phyloP scores from a whole-genome alignment of 92 coral and sea anemone species.

The Porites lobata region DNA sequence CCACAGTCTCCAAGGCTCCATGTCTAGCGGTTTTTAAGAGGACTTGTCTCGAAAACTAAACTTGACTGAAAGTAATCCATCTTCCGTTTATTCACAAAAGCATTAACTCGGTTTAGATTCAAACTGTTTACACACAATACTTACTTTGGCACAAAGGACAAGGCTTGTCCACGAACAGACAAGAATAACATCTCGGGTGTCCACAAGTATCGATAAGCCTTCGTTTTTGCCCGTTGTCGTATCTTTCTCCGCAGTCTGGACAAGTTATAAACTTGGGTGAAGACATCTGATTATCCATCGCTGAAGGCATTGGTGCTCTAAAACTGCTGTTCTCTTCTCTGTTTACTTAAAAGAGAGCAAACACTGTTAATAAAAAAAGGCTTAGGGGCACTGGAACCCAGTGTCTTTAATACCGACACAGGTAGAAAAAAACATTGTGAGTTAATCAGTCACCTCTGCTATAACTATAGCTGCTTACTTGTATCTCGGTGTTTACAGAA shows the following conservation, averaged over 20 bases:
- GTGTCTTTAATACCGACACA: too few species aligned
- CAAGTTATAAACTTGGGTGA: slow-evolving; percentile 96
- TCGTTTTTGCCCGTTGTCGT: slow-evolving; percentile 85
- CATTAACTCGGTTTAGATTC: not conserved
- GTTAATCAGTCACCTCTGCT: not conserved
- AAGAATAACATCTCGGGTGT: slow-evolving; percentile 95
- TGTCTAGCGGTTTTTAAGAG: not conserved
- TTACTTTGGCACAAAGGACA: slow-evolving; percentile 94
- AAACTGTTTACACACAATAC: slow-evolving; percentile 42
- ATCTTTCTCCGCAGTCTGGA: slow-evolving; percentile 95
- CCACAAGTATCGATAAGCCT: slow-evolving; percentile 96
- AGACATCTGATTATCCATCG: slow-evolving; percentile 76
- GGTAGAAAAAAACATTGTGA: not conserved
- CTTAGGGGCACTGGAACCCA: slow-evolving; percentile 1
- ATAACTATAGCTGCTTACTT: not conserved
- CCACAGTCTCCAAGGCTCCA: not conserved
- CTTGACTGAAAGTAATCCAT: not conserved
- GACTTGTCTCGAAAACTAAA: not conserved
- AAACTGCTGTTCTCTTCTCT: not conserved
- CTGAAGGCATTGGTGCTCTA: slow-evolving; percentile 77
- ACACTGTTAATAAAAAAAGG: slow-evolving; percentile 8
- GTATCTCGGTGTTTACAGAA: not conserved
- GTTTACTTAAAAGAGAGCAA: slow-evolving; percentile 46
- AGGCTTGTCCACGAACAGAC: slow-evolving; percentile 90
- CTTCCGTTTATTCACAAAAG: not conserved